phyloP scores from a whole-genome alignment of 1,140 invertebrate genomes.

The Bradysia coprophila region DNA sequence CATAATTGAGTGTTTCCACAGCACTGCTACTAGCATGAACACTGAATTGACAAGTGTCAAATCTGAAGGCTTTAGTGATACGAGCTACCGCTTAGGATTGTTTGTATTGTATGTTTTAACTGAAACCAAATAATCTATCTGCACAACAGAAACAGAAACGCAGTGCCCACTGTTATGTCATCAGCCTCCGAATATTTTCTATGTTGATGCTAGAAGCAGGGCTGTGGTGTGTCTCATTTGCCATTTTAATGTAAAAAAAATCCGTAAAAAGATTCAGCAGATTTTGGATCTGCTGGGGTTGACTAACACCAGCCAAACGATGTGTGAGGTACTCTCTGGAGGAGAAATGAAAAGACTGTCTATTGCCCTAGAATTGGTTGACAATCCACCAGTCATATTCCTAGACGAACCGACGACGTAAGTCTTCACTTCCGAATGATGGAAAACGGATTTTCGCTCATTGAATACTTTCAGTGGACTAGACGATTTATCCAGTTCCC shows the following conservation, averaged over 20 bases:
- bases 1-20: conserved; percentile 33
- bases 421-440: conserved; percentile 15
- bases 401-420: conserved; percentile 71
- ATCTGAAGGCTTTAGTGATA: no score
- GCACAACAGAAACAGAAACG: conserved; percentile 52
- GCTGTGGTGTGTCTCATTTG: neutral
- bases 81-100: no score
- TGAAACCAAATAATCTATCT: conserved; percentile 36
- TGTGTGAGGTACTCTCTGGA: conserved; percentile 59
- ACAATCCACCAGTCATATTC: conserved; percentile 86
- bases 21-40: no score
- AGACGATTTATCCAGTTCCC: conserved; percentile 55
- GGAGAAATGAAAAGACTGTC: conserved; percentile 83
- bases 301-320: conserved; percentile 40
- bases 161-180: no score
- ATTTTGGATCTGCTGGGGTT: conserved; percentile 47
- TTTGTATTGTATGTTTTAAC: no score
- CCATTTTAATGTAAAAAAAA: neutral
- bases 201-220: no score
- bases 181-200: no score
- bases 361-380: conserved; percentile 80
- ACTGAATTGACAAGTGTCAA: no score
- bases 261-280: conserved; percentile 58
- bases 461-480: conserved; percentile 46
- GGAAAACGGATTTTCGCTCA: conserved; percentile 2